A percentile compares a stretch with the other conserved stretches of the same genome.
Evolutionary conservation across 2,888 invertebrate genomes (phyloP).

Genomic region (Molanna angustata): DNA sequence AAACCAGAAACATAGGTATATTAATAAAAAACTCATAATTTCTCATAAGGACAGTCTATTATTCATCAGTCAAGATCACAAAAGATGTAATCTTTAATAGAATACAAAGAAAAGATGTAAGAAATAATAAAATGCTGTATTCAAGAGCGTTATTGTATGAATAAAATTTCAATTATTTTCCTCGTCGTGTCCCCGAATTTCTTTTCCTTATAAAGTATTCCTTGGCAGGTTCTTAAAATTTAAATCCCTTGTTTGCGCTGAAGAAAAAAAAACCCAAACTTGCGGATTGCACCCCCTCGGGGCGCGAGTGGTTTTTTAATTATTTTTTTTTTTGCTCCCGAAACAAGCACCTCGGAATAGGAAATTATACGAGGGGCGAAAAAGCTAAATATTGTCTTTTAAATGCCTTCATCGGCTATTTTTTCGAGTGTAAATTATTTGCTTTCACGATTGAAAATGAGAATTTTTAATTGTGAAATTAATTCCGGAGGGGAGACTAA

Average conservation of each 20-base stretch:
- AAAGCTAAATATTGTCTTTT: constrained; percentile 26
- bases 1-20: no score
- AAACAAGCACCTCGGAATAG: constrained; percentile 8
- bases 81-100: no score
- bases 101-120: no score
- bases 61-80: no score
- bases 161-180: no score
- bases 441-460: no score
- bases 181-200: no score
- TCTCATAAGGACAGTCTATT: no score
- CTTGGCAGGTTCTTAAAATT: constrained; percentile 10
- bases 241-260: constrained; percentile 20
- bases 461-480: not conserved
- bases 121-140: no score
- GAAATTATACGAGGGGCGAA: constrained; percentile 13
- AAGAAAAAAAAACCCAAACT: constrained; percentile 26
- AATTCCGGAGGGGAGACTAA: not conserved
- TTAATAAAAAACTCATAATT: no score
- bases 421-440: constrained; percentile 24
- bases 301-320: constrained; percentile 27
- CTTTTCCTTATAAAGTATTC: no score
- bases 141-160: no score
- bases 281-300: constrained; percentile 23
- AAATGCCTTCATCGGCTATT: constrained; percentile 28
- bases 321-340: constrained; percentile 29